phyloP scores from a whole-genome alignment of 2,113 vertebrate species.

The Reinhardtius hippoglossoides region DNA sequence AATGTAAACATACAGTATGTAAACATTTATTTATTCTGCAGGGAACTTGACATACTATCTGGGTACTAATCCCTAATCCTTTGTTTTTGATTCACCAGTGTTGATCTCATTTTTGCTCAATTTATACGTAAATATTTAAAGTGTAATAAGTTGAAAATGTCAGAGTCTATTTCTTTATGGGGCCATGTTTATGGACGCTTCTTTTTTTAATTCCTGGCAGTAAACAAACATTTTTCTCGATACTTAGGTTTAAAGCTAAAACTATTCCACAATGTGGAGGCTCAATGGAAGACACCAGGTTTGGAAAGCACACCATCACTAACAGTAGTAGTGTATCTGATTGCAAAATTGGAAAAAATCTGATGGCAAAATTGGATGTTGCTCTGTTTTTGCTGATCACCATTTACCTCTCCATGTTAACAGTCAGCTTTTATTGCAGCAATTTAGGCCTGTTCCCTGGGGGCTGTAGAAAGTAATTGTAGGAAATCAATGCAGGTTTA shows the following conservation, averaged over 20 bases:
- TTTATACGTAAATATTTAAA: not conserved
- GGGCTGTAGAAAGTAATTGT: not conserved
- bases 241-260: too few species aligned
- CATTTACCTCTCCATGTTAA: not conserved
- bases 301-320: too few species aligned
- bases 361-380: not conserved
- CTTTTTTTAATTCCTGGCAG: too few species aligned
- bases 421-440: conserved; percentile 5
- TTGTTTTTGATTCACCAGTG: not conserved
- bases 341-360: too few species aligned
- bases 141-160: too few species aligned
- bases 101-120: not conserved
- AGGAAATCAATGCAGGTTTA: conserved; percentile 15
- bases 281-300: too few species aligned
- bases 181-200: too few species aligned
- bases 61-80: not conserved
- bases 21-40: too few species aligned
- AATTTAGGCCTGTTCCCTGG: not conserved
- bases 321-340: too few species aligned
- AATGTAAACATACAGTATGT: too few species aligned
- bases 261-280: too few species aligned
- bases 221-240: too few species aligned
- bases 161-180: not conserved
- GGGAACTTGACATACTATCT: not conserved
- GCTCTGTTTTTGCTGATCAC: not conserved